Base-by-base conservation (phyloP, 2,888 invertebrate species). In the Colletes collaris region DNA sequence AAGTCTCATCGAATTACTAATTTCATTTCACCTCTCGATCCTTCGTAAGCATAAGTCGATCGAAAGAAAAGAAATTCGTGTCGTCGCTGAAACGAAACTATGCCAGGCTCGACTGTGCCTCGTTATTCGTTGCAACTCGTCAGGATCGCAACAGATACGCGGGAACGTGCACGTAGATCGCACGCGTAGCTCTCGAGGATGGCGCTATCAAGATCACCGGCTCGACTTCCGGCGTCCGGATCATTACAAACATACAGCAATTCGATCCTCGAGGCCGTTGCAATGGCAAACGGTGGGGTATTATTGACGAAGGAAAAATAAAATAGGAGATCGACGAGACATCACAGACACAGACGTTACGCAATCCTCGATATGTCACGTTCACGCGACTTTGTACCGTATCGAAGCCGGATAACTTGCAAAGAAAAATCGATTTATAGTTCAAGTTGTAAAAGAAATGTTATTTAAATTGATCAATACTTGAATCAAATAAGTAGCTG, bases 211-310 rank as follows among this genome's bases (percentile, higher is more conserved):
- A 84, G 78, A 79, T 82, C 72, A 69, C 50, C 69, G 50, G 59
- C 40, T 78, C 53, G 63, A 74, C 73, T 80, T 85, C 82, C 84
- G 84, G 80, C 63, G 68, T 67, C 49, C 56, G 62, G 64, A 85
- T 85, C 71, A 58, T 83, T 85, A 78, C 58, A 64, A 71, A 40
- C 37, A 19, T 40, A 58, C 79, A 27, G 79, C 72, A 83, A 86
- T 85, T 77, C 63, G 76, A 84, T 76, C 66, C 40, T 7, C 78
- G 76, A 83, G 79, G 79, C 70, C 76, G 60, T 35, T 44, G 27
- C n/a, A 50, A 59, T 64, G 49, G 55, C 27, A 62, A 19, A 73
- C 77, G 71, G 44, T 76, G 60, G 35, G 50, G 63, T 35, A 68
- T 19, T 59, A 52, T 16, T 53, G 62, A 27, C 6, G 35, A 19